A percentile compares a stretch with the other conserved stretches of the same genome.
Evolutionary conservation across 2,888 invertebrate genomes (phyloP).

Genomic region (Nysson spinosus): DNA sequence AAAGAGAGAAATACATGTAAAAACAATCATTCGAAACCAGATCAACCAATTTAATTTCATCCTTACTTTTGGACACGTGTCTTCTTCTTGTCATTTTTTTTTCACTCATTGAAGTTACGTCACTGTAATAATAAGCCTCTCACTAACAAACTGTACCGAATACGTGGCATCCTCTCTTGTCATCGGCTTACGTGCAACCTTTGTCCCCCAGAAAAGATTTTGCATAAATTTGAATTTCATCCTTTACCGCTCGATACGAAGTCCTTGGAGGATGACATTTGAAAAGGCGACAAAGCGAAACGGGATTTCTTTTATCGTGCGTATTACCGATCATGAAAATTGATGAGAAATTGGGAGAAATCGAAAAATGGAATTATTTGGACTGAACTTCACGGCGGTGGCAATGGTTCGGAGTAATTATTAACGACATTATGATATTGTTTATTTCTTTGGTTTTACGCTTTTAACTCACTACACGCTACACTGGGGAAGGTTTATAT

Average conservation of each 20-base stretch:
- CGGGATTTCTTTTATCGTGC: slow-evolving; percentile 5
- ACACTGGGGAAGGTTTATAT: neutral
- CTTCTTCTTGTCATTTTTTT: no score
- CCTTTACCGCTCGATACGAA: neutral
- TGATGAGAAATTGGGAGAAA: no score
- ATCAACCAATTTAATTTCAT: neutral
- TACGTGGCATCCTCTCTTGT: slow-evolving; percentile 7
- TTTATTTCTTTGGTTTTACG: no score
- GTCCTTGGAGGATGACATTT: neutral
- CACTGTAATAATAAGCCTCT: slow-evolving; percentile 4
- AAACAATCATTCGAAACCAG: neutral
- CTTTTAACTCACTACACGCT: neutral
- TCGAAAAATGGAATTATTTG: slow-evolving; percentile 11
- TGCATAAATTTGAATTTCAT: slow-evolving; percentile 1
- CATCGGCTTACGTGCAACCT: neutral
- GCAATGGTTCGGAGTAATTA: slow-evolving; percentile 59
- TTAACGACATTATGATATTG: slow-evolving; percentile 1
- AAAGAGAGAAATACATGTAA: neutral
- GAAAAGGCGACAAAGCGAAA: neutral
- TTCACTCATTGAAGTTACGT: slow-evolving; percentile 29
- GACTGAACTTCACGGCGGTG: slow-evolving; percentile 35
- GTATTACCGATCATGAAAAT: no score
- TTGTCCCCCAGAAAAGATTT: neutral
- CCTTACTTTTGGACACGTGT: neutral
- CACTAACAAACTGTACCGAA: slow-evolving; percentile 4